A percentile compares a stretch with the other conserved stretches of the same genome.
phyloP scores from a whole-genome alignment of 1,140 invertebrate species.

The Sweltsa coloradensis region DNA sequence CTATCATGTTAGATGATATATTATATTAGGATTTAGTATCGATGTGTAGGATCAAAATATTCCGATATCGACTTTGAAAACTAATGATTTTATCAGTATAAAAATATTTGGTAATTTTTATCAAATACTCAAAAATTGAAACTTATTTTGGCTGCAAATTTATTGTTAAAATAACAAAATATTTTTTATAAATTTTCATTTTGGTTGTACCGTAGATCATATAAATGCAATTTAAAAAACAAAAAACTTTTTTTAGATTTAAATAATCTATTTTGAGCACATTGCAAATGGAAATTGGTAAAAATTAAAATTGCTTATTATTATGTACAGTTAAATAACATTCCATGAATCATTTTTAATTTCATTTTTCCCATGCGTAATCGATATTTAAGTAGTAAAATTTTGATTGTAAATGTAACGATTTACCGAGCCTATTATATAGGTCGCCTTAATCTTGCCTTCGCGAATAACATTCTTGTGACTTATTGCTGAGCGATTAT shows the following conservation, averaged over 20 bases:
- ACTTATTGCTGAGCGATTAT: neutral
- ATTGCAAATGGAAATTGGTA: neutral
- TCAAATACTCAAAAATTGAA: too few relatives aligned
- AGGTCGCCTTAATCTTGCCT: neutral
- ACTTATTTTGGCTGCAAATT: too few relatives aligned
- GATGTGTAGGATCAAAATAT: too few relatives aligned
- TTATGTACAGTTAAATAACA: neutral
- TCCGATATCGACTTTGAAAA: too few relatives aligned
- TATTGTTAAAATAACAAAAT: too few relatives aligned
- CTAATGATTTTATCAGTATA: too few relatives aligned
- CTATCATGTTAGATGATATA: too few relatives aligned
- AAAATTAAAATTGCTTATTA: neutral
- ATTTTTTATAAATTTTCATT: constrained; percentile 4
- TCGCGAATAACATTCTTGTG: neutral
- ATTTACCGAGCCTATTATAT: neutral
- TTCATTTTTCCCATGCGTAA: neutral
- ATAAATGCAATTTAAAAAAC: neutral
- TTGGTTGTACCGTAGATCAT: neutral
- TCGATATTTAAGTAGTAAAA: neutral
- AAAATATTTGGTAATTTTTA: too few relatives aligned
- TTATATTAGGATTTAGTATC: too few relatives aligned
- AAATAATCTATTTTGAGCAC: neutral
- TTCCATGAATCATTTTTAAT: neutral
- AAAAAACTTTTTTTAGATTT: neutral
- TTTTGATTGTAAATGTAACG: neutral